Base-by-base conservation (phyloP, 2,113 vertebrate genomes). In the Alethe diademata region DNA sequence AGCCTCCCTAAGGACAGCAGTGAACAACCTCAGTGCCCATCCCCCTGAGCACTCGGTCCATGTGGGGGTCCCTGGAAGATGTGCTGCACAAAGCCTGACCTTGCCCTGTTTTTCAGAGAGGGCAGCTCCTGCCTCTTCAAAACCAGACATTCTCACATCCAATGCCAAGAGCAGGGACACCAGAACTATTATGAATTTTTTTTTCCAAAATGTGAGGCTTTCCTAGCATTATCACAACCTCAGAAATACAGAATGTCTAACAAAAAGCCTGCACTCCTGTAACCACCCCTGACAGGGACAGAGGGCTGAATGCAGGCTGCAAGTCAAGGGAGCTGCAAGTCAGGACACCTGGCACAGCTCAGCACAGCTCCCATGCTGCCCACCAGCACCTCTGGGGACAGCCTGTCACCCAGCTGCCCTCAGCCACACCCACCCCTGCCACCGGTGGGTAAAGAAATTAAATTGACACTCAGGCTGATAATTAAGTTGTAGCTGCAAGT, bases 21-120 rank as follows among this genome's bases (percentile, higher is more conserved):
- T 28, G 24, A 81, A 56, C 24, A 70, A 16, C 9, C 9, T n/a
- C 42, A 13, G 33, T 0, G 0, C 2, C 45, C 1, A 5, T 8
- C 2, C 48, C 60, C 31, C 19, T 14, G 33, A 74, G 42, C 28
- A 29, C 69, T 12, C 33, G 0, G 38, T 11, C 11, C 31, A 54
- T 0, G 1, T 5, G 9, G n/a, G 22, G 53, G 28, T 5, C 19
- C 35, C 56, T 19, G 22, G 23, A 64, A 48, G 26, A 29, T 3
- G 17, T 13, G 56, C 65, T 84, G 15, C 76, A 60, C 5, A 3
- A 58, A n/a, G 14, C 26, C 51, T 35, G 40, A 58, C 79, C 29
- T 40, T 40, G 12, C 11, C 14, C 1, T 0, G 40, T 50, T 48
- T 12, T 57, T 43, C 70, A 67, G 24, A 51, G 12, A 73, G 19